Evolutionary conservation across 2,888 invertebrate species (phyloP).

Genomic region (Mystacides longicornis): DNA sequence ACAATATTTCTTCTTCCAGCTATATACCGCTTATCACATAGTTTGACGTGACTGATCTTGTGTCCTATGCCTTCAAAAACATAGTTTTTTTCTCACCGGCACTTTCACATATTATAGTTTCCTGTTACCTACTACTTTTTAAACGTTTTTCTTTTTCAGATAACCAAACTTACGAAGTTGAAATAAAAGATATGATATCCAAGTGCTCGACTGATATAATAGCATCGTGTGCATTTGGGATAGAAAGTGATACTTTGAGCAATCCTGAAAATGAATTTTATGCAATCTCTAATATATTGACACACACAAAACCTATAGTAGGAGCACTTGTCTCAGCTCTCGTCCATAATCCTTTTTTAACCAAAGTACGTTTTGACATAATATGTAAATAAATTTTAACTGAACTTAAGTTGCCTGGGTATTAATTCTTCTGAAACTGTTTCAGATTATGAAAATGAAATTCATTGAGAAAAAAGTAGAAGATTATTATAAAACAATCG

Average conservation of each 20-base stretch:
- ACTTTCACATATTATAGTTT: too few species aligned
- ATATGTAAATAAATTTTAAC: not conserved
- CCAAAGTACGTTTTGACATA: conserved; percentile 4
- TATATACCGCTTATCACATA: too few species aligned
- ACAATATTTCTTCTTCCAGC: too few species aligned
- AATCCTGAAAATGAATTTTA: conserved; percentile 32
- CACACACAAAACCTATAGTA: conserved; percentile 1
- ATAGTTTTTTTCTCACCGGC: too few species aligned
- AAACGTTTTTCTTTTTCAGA: not conserved
- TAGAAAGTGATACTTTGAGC: conserved; percentile 29
- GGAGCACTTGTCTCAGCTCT: not conserved
- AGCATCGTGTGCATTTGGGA: conserved; percentile 32
- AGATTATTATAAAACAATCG: conserved; percentile 16
- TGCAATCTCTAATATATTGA: conserved; percentile 10
- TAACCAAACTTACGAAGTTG: conserved; percentile 19
- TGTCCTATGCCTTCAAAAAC: too few species aligned
- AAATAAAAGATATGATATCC: conserved; percentile 30
- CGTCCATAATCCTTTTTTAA: conserved; percentile 7
- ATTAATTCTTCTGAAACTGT: not conserved
- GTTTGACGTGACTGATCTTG: too few species aligned
- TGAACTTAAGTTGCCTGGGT: too few species aligned
- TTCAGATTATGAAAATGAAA: conserved; percentile 16
- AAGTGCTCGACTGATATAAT: conserved; percentile 31
- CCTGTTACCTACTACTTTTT: too few species aligned
- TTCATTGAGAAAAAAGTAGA: conserved; percentile 14